Evolutionary conservation across 92 coral and sea anemone species (phyloP), one percentile per base, ranked within the genome.

Genomic region (Zoanthus sansibaricus): DNA sequence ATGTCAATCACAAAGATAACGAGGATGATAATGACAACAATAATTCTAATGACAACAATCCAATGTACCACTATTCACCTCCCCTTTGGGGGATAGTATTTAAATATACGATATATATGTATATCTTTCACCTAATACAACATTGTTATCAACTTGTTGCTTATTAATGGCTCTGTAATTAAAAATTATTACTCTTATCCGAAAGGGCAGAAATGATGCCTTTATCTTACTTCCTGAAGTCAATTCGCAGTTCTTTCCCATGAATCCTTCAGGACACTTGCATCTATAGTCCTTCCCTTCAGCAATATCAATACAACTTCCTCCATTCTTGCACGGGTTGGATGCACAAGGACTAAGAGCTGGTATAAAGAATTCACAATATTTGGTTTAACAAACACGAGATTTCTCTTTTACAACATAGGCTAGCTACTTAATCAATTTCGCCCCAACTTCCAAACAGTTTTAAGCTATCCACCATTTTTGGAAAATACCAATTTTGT

Each of bases 311-410:
- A 68, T 72, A 67, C 99, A 97, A 1, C 94, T 83, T 58, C 98
- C 99, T 13, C 97, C 98, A 72, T 97, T 97, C 76, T 92, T 91
- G 77, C 99, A 97, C 13, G 99, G 98, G 58, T 83, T 92, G 3
- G 92, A 83, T 15, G 20, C 42, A 66, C 98, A 96, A 0, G 93
- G 88, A 4, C 84, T 76, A 61, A 62, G 25, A 62, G 18, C 25
- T 20, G 25, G 69, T 62, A 15, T 62, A 6, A 62, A 20, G 5
- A 13, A 62, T 13, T 14, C 20, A 62, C 69, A 62, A 62, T 62
- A 16, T 1, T 17, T 62, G 69, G 20, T 17, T 62, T 62, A 62
- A 62, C 69, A 20, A 16, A 25, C 3, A 62, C 21, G 16, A 15
- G 20, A 20, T 62, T 62, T 7, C 7, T 7, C 25, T 6, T 62